A percentile compares a stretch with the other conserved stretches of the same genome.
Conservation (phyloP, 2,888 invertebrate species). For the Mesoligia furuncula region DNA sequence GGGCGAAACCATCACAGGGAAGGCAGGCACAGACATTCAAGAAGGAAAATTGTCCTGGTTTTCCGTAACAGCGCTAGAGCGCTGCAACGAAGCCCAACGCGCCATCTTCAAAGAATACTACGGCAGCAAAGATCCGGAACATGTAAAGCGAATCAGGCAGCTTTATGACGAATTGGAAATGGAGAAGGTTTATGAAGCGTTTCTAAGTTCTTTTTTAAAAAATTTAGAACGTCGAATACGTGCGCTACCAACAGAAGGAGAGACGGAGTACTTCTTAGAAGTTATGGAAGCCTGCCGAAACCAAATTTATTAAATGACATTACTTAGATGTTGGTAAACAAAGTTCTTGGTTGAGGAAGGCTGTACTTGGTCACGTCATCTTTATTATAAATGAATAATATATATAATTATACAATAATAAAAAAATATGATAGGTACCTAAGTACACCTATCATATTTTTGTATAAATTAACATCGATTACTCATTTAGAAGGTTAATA, state of each 20-base stretch:
- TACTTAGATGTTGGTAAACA: background rate
- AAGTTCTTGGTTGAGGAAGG: conserved; percentile 10
- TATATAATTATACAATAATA: background rate
- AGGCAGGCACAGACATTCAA: conserved; percentile 94
- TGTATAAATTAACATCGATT: background rate
- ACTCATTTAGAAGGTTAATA: background rate
- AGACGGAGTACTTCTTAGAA: conserved; percentile 41
- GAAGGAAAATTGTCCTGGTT: conserved; percentile 98
- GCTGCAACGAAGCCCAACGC: conserved; percentile 92
- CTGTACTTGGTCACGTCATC: background rate
- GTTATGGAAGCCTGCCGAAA: conserved; percentile 28
- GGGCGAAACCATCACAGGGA: conserved; percentile 16
- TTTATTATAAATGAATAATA: background rate
- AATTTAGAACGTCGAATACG: conserved; percentile 31
- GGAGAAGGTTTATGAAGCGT: conserved; percentile 29
- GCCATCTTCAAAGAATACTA: conserved; percentile 91
- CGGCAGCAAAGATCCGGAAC: conserved; percentile 91
- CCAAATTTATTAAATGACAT: conserved; percentile 11
- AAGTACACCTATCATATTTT: background rate
- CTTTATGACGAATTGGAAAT: conserved; percentile 91
- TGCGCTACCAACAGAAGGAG: conserved; percentile 41
- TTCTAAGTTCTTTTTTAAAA: conserved; percentile 8
- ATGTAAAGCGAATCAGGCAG: conserved; percentile 85
- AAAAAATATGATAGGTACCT: background rate
- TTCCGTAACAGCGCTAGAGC: conserved; percentile 94